Percentiles rank a stretch among this genome's conserved stretches.
Conservation (phyloP, 2,888 invertebrate genomes). For the Taenaris catops region DNA sequence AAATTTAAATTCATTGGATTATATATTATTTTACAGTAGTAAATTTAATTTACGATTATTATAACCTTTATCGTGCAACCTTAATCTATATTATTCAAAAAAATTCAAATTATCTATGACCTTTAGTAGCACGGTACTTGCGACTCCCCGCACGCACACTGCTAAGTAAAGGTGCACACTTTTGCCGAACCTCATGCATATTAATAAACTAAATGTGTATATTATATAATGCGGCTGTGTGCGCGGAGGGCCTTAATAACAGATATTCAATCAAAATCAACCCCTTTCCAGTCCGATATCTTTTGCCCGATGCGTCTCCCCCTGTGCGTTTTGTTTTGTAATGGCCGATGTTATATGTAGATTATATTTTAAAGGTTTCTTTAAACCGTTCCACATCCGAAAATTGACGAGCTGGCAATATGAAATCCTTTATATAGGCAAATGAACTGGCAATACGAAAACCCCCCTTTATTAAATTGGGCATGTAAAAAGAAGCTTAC, state of each 20-base stretch:
- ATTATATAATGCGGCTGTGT: constrained; percentile 69
- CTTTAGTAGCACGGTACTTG: constrained; percentile 30
- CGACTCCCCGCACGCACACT: constrained; percentile 28
- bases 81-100: constrained; percentile 1
- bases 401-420: neutral
- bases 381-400: constrained; percentile 1
- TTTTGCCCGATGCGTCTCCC: constrained; percentile 68
- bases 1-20: no score
- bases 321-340: constrained; percentile 52
- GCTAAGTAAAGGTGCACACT: constrained; percentile 40
- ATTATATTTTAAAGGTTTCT: constrained; percentile 25
- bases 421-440: no score
- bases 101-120: constrained; percentile 19
- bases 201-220: constrained; percentile 72
- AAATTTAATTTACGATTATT: no score
- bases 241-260: constrained; percentile 71
- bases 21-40: no score
- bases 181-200: constrained; percentile 74
- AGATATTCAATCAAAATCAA: constrained; percentile 80
- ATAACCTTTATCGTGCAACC: neutral
- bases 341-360: constrained; percentile 30
- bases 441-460: no score
- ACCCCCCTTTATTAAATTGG: no score
- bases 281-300: constrained; percentile 75
- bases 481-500: no score